These are phyloP conservation scores for Psephotus haematonotus DNA, from an alignment of 2,113 vertebrate genomes.

Conservation along the genomic window DNA sequence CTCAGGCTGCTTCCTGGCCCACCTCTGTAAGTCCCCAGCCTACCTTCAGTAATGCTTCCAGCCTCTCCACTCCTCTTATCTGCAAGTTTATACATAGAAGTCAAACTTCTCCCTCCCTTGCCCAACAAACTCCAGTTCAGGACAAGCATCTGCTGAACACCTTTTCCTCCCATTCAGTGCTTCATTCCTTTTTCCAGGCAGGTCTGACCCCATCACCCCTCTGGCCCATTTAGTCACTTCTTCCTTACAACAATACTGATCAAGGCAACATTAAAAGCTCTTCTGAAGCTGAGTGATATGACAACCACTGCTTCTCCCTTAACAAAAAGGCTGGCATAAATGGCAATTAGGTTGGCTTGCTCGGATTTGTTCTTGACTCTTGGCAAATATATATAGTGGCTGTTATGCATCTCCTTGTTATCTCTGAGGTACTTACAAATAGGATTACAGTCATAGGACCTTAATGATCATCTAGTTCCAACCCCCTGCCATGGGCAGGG, in stretches of 20 bases:
- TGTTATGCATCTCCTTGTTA: slow-evolving; percentile 35
- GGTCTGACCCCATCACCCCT: neutral
- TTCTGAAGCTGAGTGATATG: neutral
- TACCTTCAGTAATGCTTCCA: neutral
- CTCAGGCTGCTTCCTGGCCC: neutral
- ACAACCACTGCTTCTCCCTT: neutral
- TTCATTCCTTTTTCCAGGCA: neutral
- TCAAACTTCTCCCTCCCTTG: neutral
- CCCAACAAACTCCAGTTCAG: neutral
- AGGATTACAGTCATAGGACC: neutral
- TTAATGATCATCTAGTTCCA: neutral
- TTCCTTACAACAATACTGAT: neutral
- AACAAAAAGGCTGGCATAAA: slow-evolving; percentile 22
- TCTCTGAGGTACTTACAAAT: slow-evolving; percentile 20
- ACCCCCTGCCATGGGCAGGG: neutral
- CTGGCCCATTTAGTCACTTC: neutral
- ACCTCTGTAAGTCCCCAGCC: neutral
- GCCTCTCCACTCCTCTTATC: neutral
- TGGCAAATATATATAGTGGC: slow-evolving; percentile 18
- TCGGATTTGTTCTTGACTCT: slow-evolving; percentile 46
- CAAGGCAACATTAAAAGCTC: neutral
- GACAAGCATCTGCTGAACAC: neutral
- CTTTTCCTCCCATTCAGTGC: neutral
- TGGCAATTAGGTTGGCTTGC: slow-evolving; percentile 49
- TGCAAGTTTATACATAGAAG: neutral